Evolutionary conservation across 2,888 invertebrate species (phyloP).

Genomic region (Cylindroiulus punctatus): DNA sequence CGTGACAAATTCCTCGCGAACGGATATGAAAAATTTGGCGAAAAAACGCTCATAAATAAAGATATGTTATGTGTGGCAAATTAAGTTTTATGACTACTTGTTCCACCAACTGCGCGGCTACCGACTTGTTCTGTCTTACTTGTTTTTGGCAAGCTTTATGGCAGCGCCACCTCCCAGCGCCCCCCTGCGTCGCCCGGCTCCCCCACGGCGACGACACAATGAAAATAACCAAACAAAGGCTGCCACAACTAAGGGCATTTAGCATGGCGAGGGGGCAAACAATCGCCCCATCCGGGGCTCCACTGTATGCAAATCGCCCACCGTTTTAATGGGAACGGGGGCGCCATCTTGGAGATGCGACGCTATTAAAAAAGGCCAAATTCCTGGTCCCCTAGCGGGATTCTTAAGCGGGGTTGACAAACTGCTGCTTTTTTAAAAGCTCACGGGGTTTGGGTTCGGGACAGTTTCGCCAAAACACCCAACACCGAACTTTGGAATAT

Average conservation of each 20-base stretch:
- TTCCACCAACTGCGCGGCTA: slow-evolving; percentile 41
- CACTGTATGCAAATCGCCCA: slow-evolving; percentile 17
- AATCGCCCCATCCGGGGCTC: slow-evolving; percentile 36
- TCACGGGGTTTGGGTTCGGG: too few relatives aligned
- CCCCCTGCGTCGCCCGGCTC: slow-evolving; percentile 11
- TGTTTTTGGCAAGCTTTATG: slow-evolving; percentile 42
- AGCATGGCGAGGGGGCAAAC: slow-evolving; percentile 30
- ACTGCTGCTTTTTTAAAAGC: slow-evolving; percentile 5
- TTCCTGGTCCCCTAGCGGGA: slow-evolving; percentile 21
- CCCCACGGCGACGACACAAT: slow-evolving; percentile 14
- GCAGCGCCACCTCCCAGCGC: slow-evolving; percentile 22
- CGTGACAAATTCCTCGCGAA: slow-evolving; percentile 45
- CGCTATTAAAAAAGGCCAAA: neutral
- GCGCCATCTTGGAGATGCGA: slow-evolving; percentile 39
- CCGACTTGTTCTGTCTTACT: slow-evolving; percentile 45
- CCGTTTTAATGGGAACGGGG: slow-evolving; percentile 39
- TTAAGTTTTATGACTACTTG: slow-evolving; percentile 35
- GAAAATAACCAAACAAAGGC: slow-evolving; percentile 45
- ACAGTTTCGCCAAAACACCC: too few relatives aligned
- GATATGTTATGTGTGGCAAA: slow-evolving; percentile 47
- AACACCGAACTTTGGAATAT: too few relatives aligned
- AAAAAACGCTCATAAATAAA: slow-evolving; percentile 43
- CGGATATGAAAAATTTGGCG: slow-evolving; percentile 38
- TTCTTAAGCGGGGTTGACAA: slow-evolving; percentile 21
- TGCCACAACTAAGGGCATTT: slow-evolving; percentile 41